These are phyloP conservation scores for Ptychadena robeensis DNA, from an alignment of 2,797 vertebrate species.

Conservation along the genomic window DNA sequence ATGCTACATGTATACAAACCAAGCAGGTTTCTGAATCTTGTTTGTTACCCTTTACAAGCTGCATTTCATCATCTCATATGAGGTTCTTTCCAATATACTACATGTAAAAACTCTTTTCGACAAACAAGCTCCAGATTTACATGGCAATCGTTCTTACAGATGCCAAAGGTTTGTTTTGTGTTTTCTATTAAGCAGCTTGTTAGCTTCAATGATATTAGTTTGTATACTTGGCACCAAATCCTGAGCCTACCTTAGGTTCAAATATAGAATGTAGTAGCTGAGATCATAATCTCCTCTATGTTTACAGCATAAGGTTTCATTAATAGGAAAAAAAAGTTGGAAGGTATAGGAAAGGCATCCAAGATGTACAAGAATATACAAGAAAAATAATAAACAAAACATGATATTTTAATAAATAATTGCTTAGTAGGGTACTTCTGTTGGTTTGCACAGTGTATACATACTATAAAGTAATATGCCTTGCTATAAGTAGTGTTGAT, in stretches of 20 bases:
- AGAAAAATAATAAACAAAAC: slow-evolving; percentile 2
- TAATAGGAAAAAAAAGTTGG: not conserved
- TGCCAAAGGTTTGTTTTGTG: slow-evolving; percentile 37
- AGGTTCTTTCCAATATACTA: not conserved
- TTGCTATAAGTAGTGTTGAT: no score
- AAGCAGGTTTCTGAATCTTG: not conserved
- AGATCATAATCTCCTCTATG: not conserved
- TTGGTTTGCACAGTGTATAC: no score
- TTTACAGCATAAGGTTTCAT: not conserved
- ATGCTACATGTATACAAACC: no score
- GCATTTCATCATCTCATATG: not conserved
- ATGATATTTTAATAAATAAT: no score
- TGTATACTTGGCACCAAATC: slow-evolving; percentile 17
- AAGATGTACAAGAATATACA: not conserved
- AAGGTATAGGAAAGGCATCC: not conserved
- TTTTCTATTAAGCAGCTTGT: not conserved
- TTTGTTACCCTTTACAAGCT: not conserved
- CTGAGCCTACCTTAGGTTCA: slow-evolving; percentile 8
- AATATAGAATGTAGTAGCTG: not conserved
- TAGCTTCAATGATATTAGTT: not conserved
- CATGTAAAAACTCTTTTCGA: not conserved
- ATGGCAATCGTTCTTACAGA: not conserved
- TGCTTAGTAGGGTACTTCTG: no score
- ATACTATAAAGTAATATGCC: no score
- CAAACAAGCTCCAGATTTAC: not conserved